These are phyloP conservation scores for Octomys mimax DNA, from an alignment of 2,797 vertebrate genomes.

Conservation along the genomic window DNA sequence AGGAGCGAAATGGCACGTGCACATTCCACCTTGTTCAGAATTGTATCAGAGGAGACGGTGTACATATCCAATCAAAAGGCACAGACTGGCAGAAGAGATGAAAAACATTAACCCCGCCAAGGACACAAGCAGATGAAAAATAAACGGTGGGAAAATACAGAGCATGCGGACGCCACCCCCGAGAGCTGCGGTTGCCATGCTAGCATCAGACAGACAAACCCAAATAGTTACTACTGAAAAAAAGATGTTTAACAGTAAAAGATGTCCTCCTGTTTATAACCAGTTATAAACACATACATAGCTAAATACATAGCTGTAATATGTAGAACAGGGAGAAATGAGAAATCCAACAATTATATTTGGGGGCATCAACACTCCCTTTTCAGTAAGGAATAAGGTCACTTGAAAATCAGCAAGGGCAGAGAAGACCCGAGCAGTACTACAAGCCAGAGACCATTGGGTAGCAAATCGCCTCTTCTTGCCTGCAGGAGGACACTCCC, in stretches of 20 bases:
- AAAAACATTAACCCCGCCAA: neutral
- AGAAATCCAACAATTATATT: neutral
- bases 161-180: neutral
- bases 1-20: neutral
- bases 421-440: neutral
- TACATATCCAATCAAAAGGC: neutral
- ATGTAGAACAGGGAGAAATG: neutral
- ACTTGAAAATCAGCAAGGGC: neutral
- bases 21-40: neutral
- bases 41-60: neutral
- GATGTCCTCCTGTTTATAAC: neutral
- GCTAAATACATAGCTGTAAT: neutral
- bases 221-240: neutral
- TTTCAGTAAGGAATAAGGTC: neutral
- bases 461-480: neutral
- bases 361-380: neutral
- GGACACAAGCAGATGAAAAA: neutral
- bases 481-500: neutral
- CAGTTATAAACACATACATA: neutral
- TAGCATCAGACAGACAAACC: neutral
- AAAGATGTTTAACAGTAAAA: neutral
- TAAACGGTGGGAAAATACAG: neutral
- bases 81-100: neutral
- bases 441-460: neutral
- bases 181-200: neutral